Conservation (phyloP, 2,113 vertebrate genomes). For the Amphiprion ocellaris region DNA sequence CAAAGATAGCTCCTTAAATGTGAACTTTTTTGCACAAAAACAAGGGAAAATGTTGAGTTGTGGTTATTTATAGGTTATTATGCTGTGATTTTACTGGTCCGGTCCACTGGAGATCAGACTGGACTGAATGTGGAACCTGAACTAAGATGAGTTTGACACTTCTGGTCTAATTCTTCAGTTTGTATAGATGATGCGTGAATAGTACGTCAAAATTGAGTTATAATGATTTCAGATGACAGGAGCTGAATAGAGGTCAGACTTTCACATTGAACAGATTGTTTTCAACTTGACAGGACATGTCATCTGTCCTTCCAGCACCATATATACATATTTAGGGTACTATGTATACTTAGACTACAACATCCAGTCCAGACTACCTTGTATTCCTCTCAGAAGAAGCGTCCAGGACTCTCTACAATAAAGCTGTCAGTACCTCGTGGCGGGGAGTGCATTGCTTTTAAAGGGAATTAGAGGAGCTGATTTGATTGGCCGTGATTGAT, state of each 20-base stretch:
- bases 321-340: constrained; percentile 8
- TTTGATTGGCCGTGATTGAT: constrained; percentile 68
- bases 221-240: constrained; percentile 4
- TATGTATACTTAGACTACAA: background rate
- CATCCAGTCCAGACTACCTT: background rate
- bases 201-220: constrained; percentile 6
- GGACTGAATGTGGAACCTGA: too few relatives aligned
- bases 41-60: too few relatives aligned
- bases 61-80: too few relatives aligned
- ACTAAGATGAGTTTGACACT: too few relatives aligned
- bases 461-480: constrained; percentile 54
- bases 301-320: background rate
- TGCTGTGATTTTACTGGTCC: too few relatives aligned
- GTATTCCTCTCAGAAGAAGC: constrained; percentile 8
- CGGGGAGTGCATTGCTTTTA: constrained; percentile 45
- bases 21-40: too few relatives aligned
- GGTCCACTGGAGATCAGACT: too few relatives aligned
- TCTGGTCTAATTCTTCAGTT: background rate
- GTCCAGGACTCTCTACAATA: constrained; percentile 39
- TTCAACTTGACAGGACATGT: background rate
- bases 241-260: constrained; percentile 6
- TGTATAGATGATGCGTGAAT: constrained; percentile 5
- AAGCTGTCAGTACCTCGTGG: constrained; percentile 51
- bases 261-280: background rate
- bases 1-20: too few relatives aligned